Base-by-base conservation (phyloP, 2,888 invertebrate genomes). In the Aphidoletes aphidimyza region DNA sequence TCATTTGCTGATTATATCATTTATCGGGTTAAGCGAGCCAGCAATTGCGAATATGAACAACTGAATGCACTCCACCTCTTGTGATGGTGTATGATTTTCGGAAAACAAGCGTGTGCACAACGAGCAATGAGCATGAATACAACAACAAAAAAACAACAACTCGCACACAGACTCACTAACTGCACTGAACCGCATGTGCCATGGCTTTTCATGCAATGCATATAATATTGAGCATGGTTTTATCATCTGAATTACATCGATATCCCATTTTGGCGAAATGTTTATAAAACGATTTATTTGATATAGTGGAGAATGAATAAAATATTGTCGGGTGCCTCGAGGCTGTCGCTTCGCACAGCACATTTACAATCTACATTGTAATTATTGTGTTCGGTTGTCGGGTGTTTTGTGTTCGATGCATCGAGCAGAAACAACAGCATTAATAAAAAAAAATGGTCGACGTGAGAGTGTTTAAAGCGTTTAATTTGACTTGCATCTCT, bases 181-280 rank as follows among this genome's bases (percentile, higher is more conserved):
- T n/a, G n/a, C n/a, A n/a, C n/a, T n/a, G n/a, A n/a, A n/a, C 19
- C 26, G 26, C n/a, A 54, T 14, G 30, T 69, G 69, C 30, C 69
- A 69, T 69, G 69, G 14, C 30, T 69, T n/a, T n/a, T 69, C 69
- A 69, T 30, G 30, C 69, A 30, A 30, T 69, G 30, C 30, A 69
- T 69, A 30, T 69, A n/a, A n/a, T n/a, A n/a, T n/a, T n/a, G n/a
- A n/a, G n/a, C n/a, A 69, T 69, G 69, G 69, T 69, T n/a, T n/a
- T 69, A 69, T 69, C 69, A 69, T 69, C 69, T 69, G 69, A 69
- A 69, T 69, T 69, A 69, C 69, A 69, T 69, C 69, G 69, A 69
- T 69, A 69, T 69, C 69, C n/a, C 69, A 69, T 69, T 69, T 69
- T 69, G 69, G 69, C 69, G 34, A 69, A 69, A 69, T 69, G 69